Conservation (phyloP, 92 coral and sea anemone genomes). For the Zoanthus sansibaricus region DNA sequence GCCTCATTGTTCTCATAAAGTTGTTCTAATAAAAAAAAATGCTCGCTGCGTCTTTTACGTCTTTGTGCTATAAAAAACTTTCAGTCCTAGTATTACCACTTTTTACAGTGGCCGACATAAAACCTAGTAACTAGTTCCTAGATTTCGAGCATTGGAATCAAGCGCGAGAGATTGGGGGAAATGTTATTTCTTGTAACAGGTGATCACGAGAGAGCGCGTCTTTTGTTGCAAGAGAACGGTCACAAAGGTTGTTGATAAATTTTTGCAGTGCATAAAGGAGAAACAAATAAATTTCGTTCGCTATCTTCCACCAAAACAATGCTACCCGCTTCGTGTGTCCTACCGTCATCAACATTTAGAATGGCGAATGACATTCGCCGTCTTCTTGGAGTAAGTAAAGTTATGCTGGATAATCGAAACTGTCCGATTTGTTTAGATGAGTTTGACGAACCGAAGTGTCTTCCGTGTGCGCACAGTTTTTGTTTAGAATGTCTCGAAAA, state of each 20-base stretch:
- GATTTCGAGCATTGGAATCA: neutral
- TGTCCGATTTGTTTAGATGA: constrained; percentile 41
- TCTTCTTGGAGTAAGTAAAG: constrained; percentile 47
- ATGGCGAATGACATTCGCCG: constrained; percentile 51
- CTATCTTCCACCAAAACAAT: constrained; percentile 12
- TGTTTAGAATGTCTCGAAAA: constrained; percentile 44
- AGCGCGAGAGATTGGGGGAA: neutral
- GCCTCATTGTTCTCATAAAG: too few species aligned
- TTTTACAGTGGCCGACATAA: neutral
- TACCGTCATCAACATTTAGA: constrained; percentile 23
- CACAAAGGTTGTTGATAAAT: constrained; percentile 27
- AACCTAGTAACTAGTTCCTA: neutral
- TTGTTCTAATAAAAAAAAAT: too few species aligned
- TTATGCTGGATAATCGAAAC: constrained; percentile 30
- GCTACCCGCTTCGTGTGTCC: constrained; percentile 47
- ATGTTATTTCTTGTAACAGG: constrained; percentile 23
- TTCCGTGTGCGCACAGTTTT: constrained; percentile 51
- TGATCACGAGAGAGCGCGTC: constrained; percentile 42
- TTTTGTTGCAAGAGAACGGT: constrained; percentile 38
- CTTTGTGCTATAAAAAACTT: too few species aligned
- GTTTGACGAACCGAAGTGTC: constrained; percentile 42
- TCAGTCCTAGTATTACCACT: too few species aligned
- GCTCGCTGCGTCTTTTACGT: too few species aligned
- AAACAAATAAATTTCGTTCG: constrained; percentile 14
- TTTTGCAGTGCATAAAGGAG: constrained; percentile 34